Percentiles rank a stretch among this genome's conserved stretches.
phyloP scores from a whole-genome alignment of 2,797 vertebrate species.

The Bufotes viridis region DNA sequence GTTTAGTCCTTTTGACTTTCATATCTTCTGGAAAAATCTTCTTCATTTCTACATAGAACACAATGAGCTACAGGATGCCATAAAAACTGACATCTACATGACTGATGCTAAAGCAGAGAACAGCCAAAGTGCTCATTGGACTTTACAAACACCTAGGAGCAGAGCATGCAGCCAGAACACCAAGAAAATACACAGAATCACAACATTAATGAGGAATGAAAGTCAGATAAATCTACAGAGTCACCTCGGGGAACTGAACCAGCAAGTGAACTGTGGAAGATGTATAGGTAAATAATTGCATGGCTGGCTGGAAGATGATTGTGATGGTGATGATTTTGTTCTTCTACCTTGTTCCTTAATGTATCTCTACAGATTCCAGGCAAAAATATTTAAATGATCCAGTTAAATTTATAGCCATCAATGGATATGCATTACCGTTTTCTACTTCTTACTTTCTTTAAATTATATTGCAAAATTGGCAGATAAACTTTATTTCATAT shows the following conservation, averaged over 20 bases:
- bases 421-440: neutral
- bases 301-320: constrained; percentile 31
- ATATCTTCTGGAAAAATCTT: constrained; percentile 23
- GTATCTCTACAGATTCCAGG: neutral
- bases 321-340: constrained; percentile 33
- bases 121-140: constrained; percentile 50
- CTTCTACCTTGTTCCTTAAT: constrained; percentile 21
- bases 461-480: neutral
- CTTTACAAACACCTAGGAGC: constrained; percentile 56
- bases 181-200: constrained; percentile 39
- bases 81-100: constrained; percentile 53
- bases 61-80: constrained; percentile 49
- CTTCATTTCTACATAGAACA: constrained; percentile 46
- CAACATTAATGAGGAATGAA: constrained; percentile 53
- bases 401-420: neutral
- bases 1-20: constrained; percentile 48
- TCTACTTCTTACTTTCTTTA: neutral
- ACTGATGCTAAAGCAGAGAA: constrained; percentile 34
- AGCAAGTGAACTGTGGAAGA: constrained; percentile 36
- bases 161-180: constrained; percentile 46
- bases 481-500: neutral
- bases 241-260: constrained; percentile 27
- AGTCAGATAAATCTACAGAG: constrained; percentile 48
- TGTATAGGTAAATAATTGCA: constrained; percentile 40
- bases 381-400: neutral